Conservation (phyloP, 2,797 vertebrate genomes). For the Buphagus erythrorhynchus region DNA sequence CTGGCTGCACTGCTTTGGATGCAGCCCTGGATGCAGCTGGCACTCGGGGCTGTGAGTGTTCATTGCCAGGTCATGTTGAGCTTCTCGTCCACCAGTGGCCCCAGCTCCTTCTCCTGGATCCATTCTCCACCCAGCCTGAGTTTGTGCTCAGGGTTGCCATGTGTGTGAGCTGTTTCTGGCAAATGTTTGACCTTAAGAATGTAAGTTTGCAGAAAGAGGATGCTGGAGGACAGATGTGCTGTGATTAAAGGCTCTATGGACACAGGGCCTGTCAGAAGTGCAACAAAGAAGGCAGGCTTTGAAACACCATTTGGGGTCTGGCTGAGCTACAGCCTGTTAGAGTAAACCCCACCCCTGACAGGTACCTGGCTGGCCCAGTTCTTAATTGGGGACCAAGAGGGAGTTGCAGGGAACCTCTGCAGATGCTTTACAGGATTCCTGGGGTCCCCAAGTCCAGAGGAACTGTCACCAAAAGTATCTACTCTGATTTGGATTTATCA, state of each 20-base stretch:
- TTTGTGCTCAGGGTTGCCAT: neutral
- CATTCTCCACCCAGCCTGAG: neutral
- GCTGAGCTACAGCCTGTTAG: neutral
- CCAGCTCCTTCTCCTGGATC: neutral
- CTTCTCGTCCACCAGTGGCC: rapidly evolving
- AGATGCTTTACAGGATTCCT: neutral
- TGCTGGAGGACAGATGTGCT: neutral
- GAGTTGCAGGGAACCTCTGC: neutral
- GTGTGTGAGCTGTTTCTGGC: neutral
- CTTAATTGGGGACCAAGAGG: neutral
- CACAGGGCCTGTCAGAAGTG: neutral
- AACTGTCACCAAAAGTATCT: neutral
- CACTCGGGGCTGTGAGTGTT: neutral
- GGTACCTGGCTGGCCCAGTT: neutral
- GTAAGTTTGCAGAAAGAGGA: neutral
- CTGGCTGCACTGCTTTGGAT: neutral
- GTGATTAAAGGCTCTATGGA: neutral
- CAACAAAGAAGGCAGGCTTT: neutral
- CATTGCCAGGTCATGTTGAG: neutral
- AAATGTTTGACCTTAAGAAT: neutral
- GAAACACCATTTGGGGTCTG: rapidly evolving
- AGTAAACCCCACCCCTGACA: neutral
- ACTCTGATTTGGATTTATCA: neutral
- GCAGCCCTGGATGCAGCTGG: neutral
- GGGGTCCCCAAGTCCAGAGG: rapidly evolving